These are phyloP conservation scores for Calonectris borealis DNA, from an alignment of 2,113 vertebrate species.

Conservation along the genomic window DNA sequence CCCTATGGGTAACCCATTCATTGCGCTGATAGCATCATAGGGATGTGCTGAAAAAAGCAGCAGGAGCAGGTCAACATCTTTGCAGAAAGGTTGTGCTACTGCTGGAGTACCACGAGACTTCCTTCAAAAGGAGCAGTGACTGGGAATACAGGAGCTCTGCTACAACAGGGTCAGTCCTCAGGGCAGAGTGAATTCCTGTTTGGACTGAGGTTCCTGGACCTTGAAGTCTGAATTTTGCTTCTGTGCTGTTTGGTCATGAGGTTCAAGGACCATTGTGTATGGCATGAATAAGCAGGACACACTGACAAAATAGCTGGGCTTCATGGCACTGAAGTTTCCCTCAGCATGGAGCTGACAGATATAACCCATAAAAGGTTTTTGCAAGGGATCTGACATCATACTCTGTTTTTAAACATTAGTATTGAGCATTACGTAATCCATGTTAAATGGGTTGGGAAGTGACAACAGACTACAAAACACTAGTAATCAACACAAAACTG, in stretches of 20 bases:
- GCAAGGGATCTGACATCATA: constrained; percentile 19
- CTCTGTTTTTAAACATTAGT: constrained; percentile 20
- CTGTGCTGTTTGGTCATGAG: not conserved
- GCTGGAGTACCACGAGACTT: accelerated
- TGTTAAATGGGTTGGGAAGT: constrained; percentile 34
- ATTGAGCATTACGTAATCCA: constrained; percentile 39
- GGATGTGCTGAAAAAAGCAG: accelerated
- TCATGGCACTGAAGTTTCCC: not conserved
- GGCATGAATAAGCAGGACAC: not conserved
- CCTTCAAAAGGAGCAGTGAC: not conserved
- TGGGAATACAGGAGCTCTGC: not conserved
- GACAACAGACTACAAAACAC: constrained; percentile 5
- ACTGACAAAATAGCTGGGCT: not conserved
- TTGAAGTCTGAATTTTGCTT: not conserved
- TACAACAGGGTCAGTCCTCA: not conserved
- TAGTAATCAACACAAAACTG: constrained; percentile 41
- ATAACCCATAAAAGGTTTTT: constrained; percentile 15
- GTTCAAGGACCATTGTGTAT: not conserved
- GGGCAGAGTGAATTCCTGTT: not conserved
- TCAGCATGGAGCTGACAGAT: constrained; percentile 5
- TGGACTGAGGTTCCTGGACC: not conserved
- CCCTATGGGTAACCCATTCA: accelerated
- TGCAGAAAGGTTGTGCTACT: not conserved
- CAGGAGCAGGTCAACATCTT: not conserved
- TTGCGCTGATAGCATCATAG: accelerated